Conservation (phyloP, 2,888 invertebrate genomes). For the Malthinus flaveolus region DNA sequence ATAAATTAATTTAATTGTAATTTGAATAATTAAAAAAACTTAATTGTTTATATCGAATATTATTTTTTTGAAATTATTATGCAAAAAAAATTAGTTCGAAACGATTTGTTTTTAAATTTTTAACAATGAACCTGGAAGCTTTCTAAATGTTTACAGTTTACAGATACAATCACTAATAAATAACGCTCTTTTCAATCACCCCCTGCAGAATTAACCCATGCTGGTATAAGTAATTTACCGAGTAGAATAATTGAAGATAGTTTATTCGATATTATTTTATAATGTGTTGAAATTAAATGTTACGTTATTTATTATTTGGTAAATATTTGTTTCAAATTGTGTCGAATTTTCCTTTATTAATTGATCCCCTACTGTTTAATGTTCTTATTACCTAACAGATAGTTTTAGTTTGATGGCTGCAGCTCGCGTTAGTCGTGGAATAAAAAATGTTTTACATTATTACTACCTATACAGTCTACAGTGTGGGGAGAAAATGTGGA, state of each 20-base stretch:
- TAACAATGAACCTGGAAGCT: constrained; percentile 10
- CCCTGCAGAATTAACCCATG: constrained; percentile 23
- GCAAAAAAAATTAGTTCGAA: constrained; percentile 3
- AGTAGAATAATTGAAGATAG: constrained; percentile 24
- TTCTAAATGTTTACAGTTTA: constrained; percentile 23
- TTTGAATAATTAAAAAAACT: constrained; percentile 6
- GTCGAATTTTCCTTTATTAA: too few relatives aligned
- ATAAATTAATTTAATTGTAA: constrained; percentile 7
- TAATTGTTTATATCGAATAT: neutral
- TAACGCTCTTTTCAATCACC: constrained; percentile 22
- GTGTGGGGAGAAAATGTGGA: too few relatives aligned
- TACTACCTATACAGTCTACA: too few relatives aligned
- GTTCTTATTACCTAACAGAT: too few relatives aligned
- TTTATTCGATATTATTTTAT: constrained; percentile 21
- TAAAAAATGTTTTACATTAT: too few relatives aligned
- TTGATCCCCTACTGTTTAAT: too few relatives aligned
- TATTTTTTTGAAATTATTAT: neutral
- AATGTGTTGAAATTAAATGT: constrained; percentile 7
- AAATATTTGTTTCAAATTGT: constrained; percentile 4
- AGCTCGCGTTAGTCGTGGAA: too few relatives aligned
- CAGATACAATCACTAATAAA: constrained; percentile 13
- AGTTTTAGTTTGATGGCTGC: too few relatives aligned
- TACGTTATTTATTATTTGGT: constrained; percentile 5
- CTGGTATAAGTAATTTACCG: constrained; percentile 23
- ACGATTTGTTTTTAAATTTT: constrained; percentile 13